phyloP scores from a whole-genome alignment of 2,113 vertebrate genomes.

The Trematomus loennbergii region DNA sequence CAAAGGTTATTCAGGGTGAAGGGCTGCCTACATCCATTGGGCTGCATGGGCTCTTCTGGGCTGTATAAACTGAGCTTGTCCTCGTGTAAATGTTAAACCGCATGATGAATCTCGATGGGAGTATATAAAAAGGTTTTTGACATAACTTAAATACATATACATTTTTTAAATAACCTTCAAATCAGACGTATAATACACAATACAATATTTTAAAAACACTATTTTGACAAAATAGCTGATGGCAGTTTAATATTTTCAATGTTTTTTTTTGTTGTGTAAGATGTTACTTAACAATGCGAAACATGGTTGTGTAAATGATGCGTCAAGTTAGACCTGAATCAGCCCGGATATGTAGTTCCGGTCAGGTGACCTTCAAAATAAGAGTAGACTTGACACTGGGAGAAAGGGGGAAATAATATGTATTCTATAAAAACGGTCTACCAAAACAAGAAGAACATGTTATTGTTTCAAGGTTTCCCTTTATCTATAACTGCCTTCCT shows the following conservation, averaged over 20 bases:
- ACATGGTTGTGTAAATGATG: conserved; percentile 20
- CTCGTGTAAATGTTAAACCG: background rate
- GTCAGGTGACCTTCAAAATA: conserved; percentile 36
- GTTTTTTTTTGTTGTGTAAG: conserved; percentile 13
- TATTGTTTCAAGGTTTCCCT: too few relatives aligned
- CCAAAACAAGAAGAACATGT: too few relatives aligned
- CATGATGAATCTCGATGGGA: background rate
- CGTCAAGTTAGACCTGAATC: background rate
- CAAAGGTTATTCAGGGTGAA: background rate
- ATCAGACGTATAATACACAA: too few relatives aligned
- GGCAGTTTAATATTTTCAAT: too few relatives aligned
- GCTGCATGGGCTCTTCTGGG: background rate
- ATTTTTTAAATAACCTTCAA: background rate
- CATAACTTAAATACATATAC: too few relatives aligned
- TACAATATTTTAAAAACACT: too few relatives aligned
- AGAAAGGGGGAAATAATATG: too few relatives aligned
- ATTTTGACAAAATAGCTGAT: too few relatives aligned
- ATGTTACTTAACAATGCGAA: conserved; percentile 23
- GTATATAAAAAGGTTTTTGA: background rate
- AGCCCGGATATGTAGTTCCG: background rate
- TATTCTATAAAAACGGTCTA: too few relatives aligned
- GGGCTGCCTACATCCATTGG: too few relatives aligned
- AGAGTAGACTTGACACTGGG: background rate
- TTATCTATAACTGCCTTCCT: too few relatives aligned
- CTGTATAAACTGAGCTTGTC: background rate